Evolutionary conservation across 2,888 invertebrate genomes (phyloP).

Genomic region (Melinopterus prodromus): DNA sequence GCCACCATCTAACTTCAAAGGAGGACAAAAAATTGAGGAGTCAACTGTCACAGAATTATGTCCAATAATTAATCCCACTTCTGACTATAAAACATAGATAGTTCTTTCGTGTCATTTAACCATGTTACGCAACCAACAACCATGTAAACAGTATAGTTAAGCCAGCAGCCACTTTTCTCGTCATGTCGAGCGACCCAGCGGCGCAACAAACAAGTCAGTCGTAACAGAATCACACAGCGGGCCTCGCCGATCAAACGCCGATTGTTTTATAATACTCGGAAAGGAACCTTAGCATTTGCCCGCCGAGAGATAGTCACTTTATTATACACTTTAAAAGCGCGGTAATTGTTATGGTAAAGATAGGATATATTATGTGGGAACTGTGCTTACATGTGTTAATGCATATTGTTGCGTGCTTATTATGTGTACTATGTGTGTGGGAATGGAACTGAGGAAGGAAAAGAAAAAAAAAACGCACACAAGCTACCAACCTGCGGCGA

Average conservation of each 20-base stretch:
- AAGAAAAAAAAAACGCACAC: constrained; percentile 1
- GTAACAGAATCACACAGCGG: background rate
- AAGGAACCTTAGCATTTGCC: background rate
- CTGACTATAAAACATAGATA: too few species aligned
- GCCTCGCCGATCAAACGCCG: background rate
- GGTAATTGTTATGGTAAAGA: constrained; percentile 21
- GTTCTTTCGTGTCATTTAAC: too few species aligned
- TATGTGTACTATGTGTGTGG: constrained; percentile 22
- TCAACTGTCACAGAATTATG: too few species aligned
- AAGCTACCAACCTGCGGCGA: background rate
- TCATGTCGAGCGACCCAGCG: background rate
- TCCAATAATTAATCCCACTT: too few species aligned
- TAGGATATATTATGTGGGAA: constrained; percentile 23
- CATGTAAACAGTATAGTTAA: too few species aligned
- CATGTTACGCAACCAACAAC: too few species aligned
- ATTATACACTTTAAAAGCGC: background rate
- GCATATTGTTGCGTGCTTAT: constrained; percentile 22
- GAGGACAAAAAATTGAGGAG: too few species aligned
- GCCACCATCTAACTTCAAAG: too few species aligned
- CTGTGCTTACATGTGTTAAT: constrained; percentile 24
- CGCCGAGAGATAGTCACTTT: background rate
- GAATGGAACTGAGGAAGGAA: constrained; percentile 20
- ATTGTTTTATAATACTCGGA: background rate
- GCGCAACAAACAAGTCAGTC: background rate
- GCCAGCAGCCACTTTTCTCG: background rate